phyloP scores from a whole-genome alignment of 2,888 invertebrate genomes.

The Scotopteryx bipunctaria region DNA sequence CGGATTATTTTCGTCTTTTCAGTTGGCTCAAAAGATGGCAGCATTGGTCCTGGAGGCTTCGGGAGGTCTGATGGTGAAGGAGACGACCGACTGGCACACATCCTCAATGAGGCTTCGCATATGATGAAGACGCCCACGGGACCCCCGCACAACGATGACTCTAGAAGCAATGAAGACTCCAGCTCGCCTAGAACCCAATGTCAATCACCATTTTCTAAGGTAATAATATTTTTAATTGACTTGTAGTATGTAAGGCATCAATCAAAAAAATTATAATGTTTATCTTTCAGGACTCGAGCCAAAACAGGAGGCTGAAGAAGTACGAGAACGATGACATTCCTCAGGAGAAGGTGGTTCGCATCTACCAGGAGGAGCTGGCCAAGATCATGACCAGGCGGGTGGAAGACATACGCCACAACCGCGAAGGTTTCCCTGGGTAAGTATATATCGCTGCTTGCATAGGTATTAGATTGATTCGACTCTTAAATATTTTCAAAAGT shows the following conservation, averaged over 20 bases:
- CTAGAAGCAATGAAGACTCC: slow-evolving; percentile 91
- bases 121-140: slow-evolving; percentile 89
- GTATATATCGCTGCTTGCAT: slow-evolving; percentile 40
- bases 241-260: neutral
- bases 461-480: no score
- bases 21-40: slow-evolving; percentile 91
- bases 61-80: slow-evolving; percentile 89
- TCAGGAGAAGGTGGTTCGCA: slow-evolving; percentile 96
- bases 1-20: slow-evolving; percentile 44
- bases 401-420: slow-evolving; percentile 88
- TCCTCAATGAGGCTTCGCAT: slow-evolving; percentile 95
- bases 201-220: slow-evolving; percentile 91
- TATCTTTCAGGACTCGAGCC: slow-evolving; percentile 83
- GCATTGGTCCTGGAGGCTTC: slow-evolving; percentile 88
- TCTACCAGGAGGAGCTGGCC: slow-evolving; percentile 97
- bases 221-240: slow-evolving; percentile 48
- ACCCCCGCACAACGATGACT: slow-evolving; percentile 79
- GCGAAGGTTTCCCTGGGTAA: slow-evolving; percentile 92
- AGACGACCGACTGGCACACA: slow-evolving; percentile 96
- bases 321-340: slow-evolving; percentile 97
- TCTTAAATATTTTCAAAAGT: no score
- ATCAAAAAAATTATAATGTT: slow-evolving; percentile 7
- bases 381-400: slow-evolving; percentile 93
- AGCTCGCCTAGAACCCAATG: slow-evolving; percentile 91
- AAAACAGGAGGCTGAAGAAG: slow-evolving; percentile 90